Percentiles rank a stretch among this genome's conserved stretches.
Evolutionary conservation across 1,140 invertebrate species (phyloP).

Genomic region (Sitobion miscanthi): DNA sequence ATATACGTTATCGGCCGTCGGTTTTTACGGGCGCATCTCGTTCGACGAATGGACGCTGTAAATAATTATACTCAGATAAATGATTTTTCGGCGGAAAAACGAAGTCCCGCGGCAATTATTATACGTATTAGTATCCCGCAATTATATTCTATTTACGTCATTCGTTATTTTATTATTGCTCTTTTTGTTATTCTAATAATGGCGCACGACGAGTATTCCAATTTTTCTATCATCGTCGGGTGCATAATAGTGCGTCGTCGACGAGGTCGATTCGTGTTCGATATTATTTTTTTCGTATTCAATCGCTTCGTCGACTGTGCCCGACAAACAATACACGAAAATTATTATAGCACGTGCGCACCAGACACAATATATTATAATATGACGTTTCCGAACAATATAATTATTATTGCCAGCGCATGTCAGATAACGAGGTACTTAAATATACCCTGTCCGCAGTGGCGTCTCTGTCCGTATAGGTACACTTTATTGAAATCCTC

Average conservation of each 20-base stretch:
- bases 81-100: neutral
- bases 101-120: neutral
- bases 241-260: neutral
- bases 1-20: neutral
- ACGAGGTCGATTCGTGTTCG: neutral
- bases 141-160: neutral
- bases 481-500: no score
- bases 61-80: neutral
- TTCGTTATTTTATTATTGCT: neutral
- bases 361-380: neutral
- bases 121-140: neutral
- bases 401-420: neutral
- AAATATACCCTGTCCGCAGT: neutral
- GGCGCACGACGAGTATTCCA: neutral
- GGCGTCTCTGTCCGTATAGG: neutral
- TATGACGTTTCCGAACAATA: neutral
- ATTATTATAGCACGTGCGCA: neutral
- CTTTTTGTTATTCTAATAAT: neutral
- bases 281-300: neutral
- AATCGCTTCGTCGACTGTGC: neutral
- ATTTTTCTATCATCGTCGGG: neutral
- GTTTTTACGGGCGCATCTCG: neutral
- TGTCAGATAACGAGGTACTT: neutral
- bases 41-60: neutral
- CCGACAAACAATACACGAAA: neutral